Conservation (phyloP, 2,113 vertebrate species). For the Macroglossus sobrinus region DNA sequence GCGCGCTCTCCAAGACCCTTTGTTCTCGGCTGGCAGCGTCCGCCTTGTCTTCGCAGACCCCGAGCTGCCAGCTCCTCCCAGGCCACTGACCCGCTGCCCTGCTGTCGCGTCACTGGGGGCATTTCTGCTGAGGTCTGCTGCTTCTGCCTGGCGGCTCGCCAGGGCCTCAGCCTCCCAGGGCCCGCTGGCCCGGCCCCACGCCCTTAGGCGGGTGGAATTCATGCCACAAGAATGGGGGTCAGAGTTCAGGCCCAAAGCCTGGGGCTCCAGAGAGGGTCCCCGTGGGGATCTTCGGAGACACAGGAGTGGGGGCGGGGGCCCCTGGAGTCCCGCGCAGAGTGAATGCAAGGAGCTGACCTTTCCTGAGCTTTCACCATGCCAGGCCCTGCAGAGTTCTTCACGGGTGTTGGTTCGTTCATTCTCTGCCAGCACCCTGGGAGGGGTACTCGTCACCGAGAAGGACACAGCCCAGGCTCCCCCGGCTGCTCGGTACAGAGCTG, state of each 20-base stretch:
- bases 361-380: not conserved
- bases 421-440: not conserved
- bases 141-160: slow-evolving; percentile 24
- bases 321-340: not conserved
- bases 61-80: not conserved
- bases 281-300: slow-evolving; percentile 19
- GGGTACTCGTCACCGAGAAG: not conserved
- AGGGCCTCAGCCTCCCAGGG: not conserved
- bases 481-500: not conserved
- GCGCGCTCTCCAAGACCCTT: slow-evolving; percentile 26
- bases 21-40: slow-evolving; percentile 41
- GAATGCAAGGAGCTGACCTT: not conserved
- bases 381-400: not conserved
- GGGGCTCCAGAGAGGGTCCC: slow-evolving; percentile 33
- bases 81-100: slow-evolving; percentile 17
- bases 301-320: not conserved
- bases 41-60: not conserved
- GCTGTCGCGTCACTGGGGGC: not conserved
- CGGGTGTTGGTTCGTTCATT: no score
- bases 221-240: slow-evolving; percentile 69
- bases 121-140: slow-evolving; percentile 63
- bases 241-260: slow-evolving; percentile 67
- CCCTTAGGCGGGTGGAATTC: slow-evolving; percentile 28
- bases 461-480: not conserved
- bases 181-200: not conserved